These are phyloP conservation scores for Habrosyne pyritoides DNA, from an alignment of 2,888 invertebrate genomes.

Conservation along the genomic window DNA sequence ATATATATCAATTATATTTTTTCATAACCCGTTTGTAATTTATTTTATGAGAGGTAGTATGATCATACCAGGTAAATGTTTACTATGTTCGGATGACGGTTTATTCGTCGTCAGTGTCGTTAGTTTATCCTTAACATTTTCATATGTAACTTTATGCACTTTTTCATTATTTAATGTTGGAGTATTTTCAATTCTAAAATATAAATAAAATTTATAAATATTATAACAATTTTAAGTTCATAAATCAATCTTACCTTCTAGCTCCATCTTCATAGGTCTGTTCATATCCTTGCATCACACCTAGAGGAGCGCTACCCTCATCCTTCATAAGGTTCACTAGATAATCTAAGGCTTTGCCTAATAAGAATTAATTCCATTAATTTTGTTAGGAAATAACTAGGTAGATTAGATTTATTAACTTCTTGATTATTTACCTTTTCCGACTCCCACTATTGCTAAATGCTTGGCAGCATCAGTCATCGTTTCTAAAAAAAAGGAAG, in stretches of 20 bases:
- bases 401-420: neutral
- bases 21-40: too few species aligned
- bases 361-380: neutral
- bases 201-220: neutral
- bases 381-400: neutral
- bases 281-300: conserved; percentile 54
- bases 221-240: neutral
- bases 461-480: conserved; percentile 55
- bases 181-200: conserved; percentile 50
- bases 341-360: conserved; percentile 58
- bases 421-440: conserved; percentile 48
- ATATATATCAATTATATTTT: too few species aligned
- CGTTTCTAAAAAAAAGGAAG: conserved; percentile 39
- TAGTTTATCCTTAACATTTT: conserved; percentile 51
- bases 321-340: conserved; percentile 55
- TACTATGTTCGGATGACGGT: conserved; percentile 38
- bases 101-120: conserved; percentile 39
- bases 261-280: conserved; percentile 58
- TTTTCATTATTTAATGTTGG: conserved; percentile 43
- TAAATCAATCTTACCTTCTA: conserved; percentile 41
- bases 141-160: conserved; percentile 53
- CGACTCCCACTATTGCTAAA: conserved; percentile 55
- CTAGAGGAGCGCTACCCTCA: conserved; percentile 50
- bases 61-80: conserved; percentile 50
- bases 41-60: neutral